Conservation (phyloP, 2,113 vertebrate genomes). For the Pseudorectes ferrugineus region DNA sequence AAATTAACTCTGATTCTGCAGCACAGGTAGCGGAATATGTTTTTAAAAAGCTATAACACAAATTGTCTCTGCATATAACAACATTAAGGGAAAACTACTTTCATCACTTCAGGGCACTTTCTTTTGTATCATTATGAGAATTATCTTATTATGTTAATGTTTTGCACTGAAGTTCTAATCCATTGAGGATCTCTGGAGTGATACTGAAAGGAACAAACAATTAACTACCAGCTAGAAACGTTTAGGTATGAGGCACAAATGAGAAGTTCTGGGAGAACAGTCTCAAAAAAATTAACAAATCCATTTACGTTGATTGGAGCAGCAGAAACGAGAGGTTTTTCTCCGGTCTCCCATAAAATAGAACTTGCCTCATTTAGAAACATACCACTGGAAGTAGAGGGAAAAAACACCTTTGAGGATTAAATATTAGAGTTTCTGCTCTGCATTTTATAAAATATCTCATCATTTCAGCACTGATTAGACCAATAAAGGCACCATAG, state of each 20-base stretch:
- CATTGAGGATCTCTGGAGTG: not conserved
- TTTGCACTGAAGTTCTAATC: not conserved
- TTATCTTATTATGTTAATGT: not conserved
- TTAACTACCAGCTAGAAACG: not conserved
- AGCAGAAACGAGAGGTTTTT: not conserved
- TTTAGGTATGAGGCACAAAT: not conserved
- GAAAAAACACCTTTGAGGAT: not conserved
- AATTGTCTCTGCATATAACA: not conserved
- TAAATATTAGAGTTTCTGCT: not conserved
- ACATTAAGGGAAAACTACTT: not conserved
- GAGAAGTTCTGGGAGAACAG: not conserved
- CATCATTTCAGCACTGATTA: not conserved
- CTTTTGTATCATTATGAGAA: not conserved
- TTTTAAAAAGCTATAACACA: not conserved
- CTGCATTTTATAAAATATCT: not conserved
- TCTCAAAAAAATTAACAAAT: not conserved
- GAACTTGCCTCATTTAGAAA: not conserved
- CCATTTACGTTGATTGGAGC: not conserved
- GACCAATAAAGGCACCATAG: not conserved
- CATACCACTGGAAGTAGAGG: not conserved
- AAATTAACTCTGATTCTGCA: not conserved
- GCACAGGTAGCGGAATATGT: not conserved
- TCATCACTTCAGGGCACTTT: not conserved
- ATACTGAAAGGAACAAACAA: not conserved
- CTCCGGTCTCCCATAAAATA: not conserved